Base-by-base conservation (phyloP, 2,113 vertebrate genomes). In the Pollachius pollachius region DNA sequence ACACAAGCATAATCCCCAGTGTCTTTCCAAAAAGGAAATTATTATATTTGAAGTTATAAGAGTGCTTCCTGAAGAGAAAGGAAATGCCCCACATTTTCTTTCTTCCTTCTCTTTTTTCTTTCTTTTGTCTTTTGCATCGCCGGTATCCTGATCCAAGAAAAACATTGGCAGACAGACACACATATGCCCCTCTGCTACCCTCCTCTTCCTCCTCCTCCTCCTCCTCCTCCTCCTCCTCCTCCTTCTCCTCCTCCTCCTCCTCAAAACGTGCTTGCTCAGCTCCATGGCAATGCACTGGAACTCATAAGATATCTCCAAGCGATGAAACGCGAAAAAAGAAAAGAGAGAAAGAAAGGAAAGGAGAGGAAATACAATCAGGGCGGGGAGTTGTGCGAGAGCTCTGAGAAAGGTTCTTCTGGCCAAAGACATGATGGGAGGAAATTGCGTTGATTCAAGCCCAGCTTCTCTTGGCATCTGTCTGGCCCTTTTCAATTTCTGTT, bases 41-140 rank as follows among this genome's bases (percentile, higher is more conserved):
- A 88, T 91, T 91, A 84, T 84, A 89, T 92, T 89, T 87, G 65
- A 88, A 89, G 87, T 87, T 88, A 87, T 85, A 79, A 89, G 77
- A 88, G 80, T 72, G 72, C 75, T 90, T 92, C 85, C 87, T 86
- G 81, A 81, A 87, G 74, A 71, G 76, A 72, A n/a, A 77, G 81
- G 74, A 89, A 90, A 83, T 77, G 70, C 84, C 78, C 37, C 54
- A 63, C 66, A 83, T 81, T 87, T 81, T 13, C 12, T 48, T 48
- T 48, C 41, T 48, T 48, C 41, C 41, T 48, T 48, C 12, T 48
- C 41, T 48, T 48, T 13, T 48, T 57, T 57, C 13, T 57, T 16
- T 57, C 13, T 57, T 57, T 57, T 57, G 15, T 57, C 54, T 6
- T 57, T 79, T 80, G 12, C 15, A 68, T 80, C 74, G 79, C 70